Evolutionary conservation across 2,797 vertebrate genomes (phyloP).

Genomic region (Myripristis jacobus): DNA sequence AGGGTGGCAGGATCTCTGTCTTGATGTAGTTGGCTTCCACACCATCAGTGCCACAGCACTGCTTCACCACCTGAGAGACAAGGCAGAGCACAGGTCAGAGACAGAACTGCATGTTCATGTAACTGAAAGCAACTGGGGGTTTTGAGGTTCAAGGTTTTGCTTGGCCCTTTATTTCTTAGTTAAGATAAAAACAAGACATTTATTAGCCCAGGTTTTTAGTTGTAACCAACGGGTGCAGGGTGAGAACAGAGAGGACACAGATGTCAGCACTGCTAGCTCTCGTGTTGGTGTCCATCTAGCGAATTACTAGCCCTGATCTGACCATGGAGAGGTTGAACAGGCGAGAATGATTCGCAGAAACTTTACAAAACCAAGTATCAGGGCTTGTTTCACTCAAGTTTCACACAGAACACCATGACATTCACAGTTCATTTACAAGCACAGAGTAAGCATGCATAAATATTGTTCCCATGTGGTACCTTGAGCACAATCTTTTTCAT

Average conservation of each 20-base stretch:
- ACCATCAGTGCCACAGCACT: constrained; percentile 98
- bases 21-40: constrained; percentile 99
- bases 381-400: neutral
- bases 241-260: constrained; percentile 60
- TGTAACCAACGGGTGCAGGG: constrained; percentile 69
- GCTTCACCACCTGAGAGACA: constrained; percentile 92
- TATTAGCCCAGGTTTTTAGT: neutral
- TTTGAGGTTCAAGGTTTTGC: neutral
- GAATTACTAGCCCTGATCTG: constrained; percentile 65
- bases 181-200: neutral
- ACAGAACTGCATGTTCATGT: neutral
- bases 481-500: constrained; percentile 99
- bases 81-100: neutral
- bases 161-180: neutral
- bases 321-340: constrained; percentile 55
- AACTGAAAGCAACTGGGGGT: neutral
- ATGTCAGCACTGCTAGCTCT: constrained; percentile 52
- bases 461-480: constrained; percentile 74
- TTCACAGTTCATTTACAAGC: neutral
- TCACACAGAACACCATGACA: neutral
- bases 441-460: neutral
- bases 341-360: constrained; percentile 68
- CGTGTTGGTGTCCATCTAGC: constrained; percentile 64
- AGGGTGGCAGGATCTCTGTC: constrained; percentile 98
- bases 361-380: too few relatives aligned